Evolutionary conservation across 1,140 invertebrate genomes (phyloP).

Genomic region (Dreissena rostriformis): DNA sequence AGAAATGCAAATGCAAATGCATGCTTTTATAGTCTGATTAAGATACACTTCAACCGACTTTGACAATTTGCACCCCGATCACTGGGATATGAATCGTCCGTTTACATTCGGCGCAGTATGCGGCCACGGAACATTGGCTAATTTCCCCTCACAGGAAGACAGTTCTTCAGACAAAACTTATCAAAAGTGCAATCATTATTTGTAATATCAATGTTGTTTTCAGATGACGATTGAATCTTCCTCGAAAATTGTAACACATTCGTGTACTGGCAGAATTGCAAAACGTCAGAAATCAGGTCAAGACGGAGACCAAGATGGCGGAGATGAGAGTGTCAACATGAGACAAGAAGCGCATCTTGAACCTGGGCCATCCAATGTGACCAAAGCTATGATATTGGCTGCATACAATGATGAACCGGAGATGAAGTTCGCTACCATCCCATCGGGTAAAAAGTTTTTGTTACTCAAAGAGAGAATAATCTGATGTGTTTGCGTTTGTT

Average conservation of each 20-base stretch:
- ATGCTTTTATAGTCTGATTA: no score
- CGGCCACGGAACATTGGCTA: no score
- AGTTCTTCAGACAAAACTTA: no score
- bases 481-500: no score
- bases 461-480: no score
- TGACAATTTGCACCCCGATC: no score
- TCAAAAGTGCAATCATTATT: no score
- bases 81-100: no score
- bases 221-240: background rate
- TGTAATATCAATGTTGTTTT: background rate
- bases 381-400: background rate
- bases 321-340: background rate
- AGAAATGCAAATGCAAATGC: no score
- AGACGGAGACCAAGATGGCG: background rate
- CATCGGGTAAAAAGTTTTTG: background rate
- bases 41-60: no score
- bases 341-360: background rate
- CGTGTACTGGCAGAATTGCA: background rate
- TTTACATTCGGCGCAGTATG: no score
- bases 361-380: background rate
- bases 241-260: background rate
- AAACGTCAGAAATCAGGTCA: background rate
- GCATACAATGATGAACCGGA: background rate
- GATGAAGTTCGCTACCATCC: background rate
- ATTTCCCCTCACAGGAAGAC: no score